These are phyloP conservation scores for Martes martes DNA, from an alignment of 2,113 vertebrate genomes.

Conservation along the genomic window DNA sequence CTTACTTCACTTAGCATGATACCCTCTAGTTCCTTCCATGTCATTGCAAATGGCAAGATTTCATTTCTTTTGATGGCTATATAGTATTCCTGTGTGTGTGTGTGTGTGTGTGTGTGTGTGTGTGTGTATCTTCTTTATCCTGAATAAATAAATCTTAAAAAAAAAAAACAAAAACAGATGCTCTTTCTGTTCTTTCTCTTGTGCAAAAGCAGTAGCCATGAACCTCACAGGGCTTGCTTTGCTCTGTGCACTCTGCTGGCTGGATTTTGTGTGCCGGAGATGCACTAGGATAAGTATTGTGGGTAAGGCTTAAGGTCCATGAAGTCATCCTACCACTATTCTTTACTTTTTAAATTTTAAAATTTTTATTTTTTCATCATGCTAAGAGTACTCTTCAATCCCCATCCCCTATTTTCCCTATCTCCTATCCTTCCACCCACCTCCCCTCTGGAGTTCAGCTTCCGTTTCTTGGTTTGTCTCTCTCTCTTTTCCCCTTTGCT, in stretches of 20 bases:
- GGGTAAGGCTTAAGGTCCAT: not conserved
- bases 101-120: no score
- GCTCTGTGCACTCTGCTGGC: not conserved
- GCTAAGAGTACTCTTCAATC: not conserved
- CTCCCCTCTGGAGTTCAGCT: not conserved
- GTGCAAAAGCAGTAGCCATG: not conserved
- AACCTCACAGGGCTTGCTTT: not conserved
- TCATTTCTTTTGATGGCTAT: no score
- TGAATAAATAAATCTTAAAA: no score
- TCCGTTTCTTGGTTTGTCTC: not conserved
- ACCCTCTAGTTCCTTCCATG: no score
- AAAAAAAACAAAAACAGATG: no score
- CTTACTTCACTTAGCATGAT: no score
- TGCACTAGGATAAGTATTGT: not conserved
- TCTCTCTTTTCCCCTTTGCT: not conserved
- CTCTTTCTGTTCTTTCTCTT: no score
- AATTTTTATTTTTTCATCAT: not conserved
- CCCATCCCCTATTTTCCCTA: not conserved
- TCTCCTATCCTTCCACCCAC: not conserved
- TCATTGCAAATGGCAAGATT: no score
- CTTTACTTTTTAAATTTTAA: not conserved
- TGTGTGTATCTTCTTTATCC: no score
- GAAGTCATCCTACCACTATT: not conserved
- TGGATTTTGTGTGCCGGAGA: not conserved
- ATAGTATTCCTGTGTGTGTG: no score